Evolutionary conservation across 2,888 invertebrate genomes (phyloP).

Genomic region (Caenorhabditis doughertyi): DNA sequence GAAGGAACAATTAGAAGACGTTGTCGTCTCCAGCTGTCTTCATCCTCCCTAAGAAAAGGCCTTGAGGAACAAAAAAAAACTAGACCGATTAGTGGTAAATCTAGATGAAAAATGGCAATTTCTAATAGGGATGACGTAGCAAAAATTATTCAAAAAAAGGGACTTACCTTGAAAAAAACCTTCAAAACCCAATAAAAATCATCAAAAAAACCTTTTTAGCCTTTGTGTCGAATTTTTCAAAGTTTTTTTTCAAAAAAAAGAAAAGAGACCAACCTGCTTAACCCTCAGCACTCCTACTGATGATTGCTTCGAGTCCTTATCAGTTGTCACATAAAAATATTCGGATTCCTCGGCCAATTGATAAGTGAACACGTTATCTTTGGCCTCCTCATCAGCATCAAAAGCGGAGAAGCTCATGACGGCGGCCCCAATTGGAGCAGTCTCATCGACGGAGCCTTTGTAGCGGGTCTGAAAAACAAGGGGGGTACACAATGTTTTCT

Average conservation of each 20-base stretch:
- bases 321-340: constrained; percentile 82
- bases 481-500: not conserved
- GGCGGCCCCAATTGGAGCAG: constrained; percentile 72
- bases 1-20: constrained; percentile 41
- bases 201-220: too few species aligned
- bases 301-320: constrained; percentile 75
- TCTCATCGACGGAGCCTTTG: constrained; percentile 75
- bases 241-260: constrained; percentile 6
- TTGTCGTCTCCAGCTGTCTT: constrained; percentile 41
- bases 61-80: constrained; percentile 28
- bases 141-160: not conserved
- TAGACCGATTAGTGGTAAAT: constrained; percentile 36
- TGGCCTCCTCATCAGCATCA: constrained; percentile 80
- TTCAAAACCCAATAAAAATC: not conserved
- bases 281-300: constrained; percentile 81
- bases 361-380: constrained; percentile 82
- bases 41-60: constrained; percentile 17
- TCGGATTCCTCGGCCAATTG: constrained; percentile 73
- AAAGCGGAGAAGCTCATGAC: constrained; percentile 79
- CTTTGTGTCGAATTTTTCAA: too few species aligned
- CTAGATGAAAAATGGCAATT: not conserved
- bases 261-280: constrained; percentile 79
- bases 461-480: constrained; percentile 62
- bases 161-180: not conserved
- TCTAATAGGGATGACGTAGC: not conserved